phyloP scores from a whole-genome alignment of 2,797 vertebrate genomes.

The Ctenosaura bakeri region DNA sequence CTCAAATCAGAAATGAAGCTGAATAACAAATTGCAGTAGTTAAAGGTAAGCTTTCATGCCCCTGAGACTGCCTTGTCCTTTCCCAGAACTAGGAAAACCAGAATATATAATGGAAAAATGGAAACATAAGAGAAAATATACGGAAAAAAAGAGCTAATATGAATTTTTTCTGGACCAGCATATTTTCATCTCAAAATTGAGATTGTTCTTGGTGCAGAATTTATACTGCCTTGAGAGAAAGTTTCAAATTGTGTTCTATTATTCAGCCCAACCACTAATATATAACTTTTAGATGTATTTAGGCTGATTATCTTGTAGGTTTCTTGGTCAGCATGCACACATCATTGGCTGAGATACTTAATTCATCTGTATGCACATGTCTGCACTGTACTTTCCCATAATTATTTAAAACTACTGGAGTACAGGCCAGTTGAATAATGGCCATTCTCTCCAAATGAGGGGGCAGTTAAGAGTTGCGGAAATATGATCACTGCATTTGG shows the following conservation, averaged over 20 bases:
- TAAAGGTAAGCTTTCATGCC: not conserved
- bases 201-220: not conserved
- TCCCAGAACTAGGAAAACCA: not conserved
- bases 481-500: constrained; percentile 43
- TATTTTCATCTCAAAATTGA: not conserved
- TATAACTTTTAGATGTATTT: too few relatives aligned
- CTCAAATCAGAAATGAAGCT: not conserved
- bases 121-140: not conserved
- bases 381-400: not conserved
- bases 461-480: constrained; percentile 45
- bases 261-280: not conserved
- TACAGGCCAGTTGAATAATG: constrained; percentile 38
- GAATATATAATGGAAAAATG: not conserved
- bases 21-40: not conserved
- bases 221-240: not conserved
- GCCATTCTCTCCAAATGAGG: constrained; percentile 20
- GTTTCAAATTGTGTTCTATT: not conserved
- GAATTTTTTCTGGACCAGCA: not conserved
- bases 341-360: not conserved
- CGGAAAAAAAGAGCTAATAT: not conserved
- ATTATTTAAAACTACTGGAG: constrained; percentile 14
- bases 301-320: not conserved
- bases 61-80: not conserved
- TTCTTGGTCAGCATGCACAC: not conserved
- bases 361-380: constrained; percentile 9